Percentiles rank a stretch among this genome's conserved stretches.
Evolutionary conservation across 2,888 invertebrate species (phyloP).

Genomic region (Erannis defoliaria): DNA sequence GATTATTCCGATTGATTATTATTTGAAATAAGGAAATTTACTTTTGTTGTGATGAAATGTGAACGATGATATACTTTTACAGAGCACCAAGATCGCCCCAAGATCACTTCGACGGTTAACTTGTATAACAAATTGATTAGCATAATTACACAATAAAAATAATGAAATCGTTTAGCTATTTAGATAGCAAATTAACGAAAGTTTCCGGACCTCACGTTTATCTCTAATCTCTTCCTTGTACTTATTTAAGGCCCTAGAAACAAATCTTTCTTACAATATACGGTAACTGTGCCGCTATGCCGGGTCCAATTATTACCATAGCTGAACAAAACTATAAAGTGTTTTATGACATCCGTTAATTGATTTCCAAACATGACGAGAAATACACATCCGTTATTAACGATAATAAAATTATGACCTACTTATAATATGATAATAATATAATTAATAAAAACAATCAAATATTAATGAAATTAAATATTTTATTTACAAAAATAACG

Average conservation of each 20-base stretch:
- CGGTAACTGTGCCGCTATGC: conserved; percentile 26
- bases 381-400: background rate
- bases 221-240: conserved; percentile 14
- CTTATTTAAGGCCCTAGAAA: conserved; percentile 25
- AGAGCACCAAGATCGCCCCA: no score
- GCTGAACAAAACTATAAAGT: conserved; percentile 28
- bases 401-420: no score
- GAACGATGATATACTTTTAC: no score
- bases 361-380: conserved; percentile 22
- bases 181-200: background rate
- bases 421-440: no score
- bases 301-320: conserved; percentile 31
- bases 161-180: no score
- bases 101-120: no score
- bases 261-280: conserved; percentile 32
- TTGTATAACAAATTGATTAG: no score
- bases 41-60: no score
- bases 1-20: no score
- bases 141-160: no score
- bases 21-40: no score
- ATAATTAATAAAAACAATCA: background rate
- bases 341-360: no score
- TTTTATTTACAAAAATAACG: conserved; percentile 25
- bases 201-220: conserved; percentile 4
- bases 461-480: background rate